Base-by-base conservation (phyloP, 2,888 invertebrate species). In the Drosophila peninsularis region DNA sequence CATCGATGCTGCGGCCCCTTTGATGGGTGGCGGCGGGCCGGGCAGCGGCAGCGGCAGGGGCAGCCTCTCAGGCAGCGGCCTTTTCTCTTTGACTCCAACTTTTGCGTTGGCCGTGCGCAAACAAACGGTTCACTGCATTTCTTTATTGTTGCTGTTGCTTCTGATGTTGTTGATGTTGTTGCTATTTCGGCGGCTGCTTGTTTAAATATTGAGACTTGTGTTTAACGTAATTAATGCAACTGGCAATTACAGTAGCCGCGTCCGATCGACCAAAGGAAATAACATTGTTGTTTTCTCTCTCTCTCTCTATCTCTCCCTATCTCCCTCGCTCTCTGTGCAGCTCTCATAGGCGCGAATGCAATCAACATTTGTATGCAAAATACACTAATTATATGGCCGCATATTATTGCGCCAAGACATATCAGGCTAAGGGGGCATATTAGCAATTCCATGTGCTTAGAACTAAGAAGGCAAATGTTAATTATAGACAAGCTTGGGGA, bases 221-320 rank as follows among this genome's bases (percentile, higher is more conserved):
- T 88, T 87, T 87, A 89, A 78, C 82, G 75, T 87, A 87, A 89
- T 87, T 88, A 87, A 85, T 82, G 85, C 77, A 70, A 81, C 65
- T 79, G 85, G 73, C 78, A 88, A 88, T 78, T 81, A 88, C 87
- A 76, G 81, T 71, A 74, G 80, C 75, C 56, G 41, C 30, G 30
- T 41, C 49, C 64, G 61, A 62, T 62, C 56, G 55, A 42, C 47
- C 64, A 53, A 24, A 71, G 50, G 42, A 66, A 68, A 68, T 65
- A 44, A 36, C 37, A 11, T n/a, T 14, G n/a, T 14, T 27, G 47
- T 6, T 17, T n/a, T n/a, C 45, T n/a, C 7, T 37, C n/a, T 6
- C 27, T 27, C 27, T 27, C 27, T 6, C n/a, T n/a, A 2, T n/a
- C 37, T n/a, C n/a, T 37, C n/a, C n/a, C 7, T 37, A 2, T 7